Percentiles rank a stretch among this genome's conserved stretches.
These are phyloP conservation scores for Varanus salvator DNA, from an alignment of 2,113 vertebrate species.

Conservation along the genomic window DNA sequence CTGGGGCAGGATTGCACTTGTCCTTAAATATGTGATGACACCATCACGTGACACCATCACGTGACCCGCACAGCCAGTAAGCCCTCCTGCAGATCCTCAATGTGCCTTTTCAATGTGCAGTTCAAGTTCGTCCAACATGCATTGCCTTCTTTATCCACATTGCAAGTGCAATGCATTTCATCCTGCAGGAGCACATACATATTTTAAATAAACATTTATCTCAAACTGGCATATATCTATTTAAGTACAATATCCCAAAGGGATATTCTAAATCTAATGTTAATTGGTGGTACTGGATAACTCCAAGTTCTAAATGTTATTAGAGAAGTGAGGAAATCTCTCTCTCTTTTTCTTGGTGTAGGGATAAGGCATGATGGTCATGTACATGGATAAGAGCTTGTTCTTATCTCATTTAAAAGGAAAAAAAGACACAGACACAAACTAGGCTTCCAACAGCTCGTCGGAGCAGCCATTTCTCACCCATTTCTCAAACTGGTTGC, in stretches of 20 bases:
- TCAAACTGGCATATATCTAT: not conserved
- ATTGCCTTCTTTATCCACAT: no score
- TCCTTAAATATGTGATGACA: no score
- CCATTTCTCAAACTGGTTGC: slow-evolving; percentile 70
- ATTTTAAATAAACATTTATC: not conserved
- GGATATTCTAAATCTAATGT: not conserved
- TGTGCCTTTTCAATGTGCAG: no score
- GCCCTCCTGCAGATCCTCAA: no score
- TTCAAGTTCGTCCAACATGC: no score
- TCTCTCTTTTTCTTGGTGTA: not conserved
- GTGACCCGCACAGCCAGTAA: no score
- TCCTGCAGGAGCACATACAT: not conserved
- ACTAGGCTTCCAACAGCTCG: slow-evolving; percentile 58
- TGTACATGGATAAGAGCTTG: not conserved
- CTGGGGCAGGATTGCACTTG: no score
- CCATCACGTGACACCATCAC: no score
- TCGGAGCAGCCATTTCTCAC: slow-evolving; percentile 65
- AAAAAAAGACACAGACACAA: no score
- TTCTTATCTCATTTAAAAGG: not conserved
- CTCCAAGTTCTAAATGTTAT: not conserved
- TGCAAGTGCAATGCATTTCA: no score
- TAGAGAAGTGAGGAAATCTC: not conserved
- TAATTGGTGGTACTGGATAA: not conserved
- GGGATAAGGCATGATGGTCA: no score
- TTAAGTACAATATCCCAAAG: not conserved